Conservation (phyloP, 92 coral and sea anemone species). For the Chrysogorgia sp. region DNA sequence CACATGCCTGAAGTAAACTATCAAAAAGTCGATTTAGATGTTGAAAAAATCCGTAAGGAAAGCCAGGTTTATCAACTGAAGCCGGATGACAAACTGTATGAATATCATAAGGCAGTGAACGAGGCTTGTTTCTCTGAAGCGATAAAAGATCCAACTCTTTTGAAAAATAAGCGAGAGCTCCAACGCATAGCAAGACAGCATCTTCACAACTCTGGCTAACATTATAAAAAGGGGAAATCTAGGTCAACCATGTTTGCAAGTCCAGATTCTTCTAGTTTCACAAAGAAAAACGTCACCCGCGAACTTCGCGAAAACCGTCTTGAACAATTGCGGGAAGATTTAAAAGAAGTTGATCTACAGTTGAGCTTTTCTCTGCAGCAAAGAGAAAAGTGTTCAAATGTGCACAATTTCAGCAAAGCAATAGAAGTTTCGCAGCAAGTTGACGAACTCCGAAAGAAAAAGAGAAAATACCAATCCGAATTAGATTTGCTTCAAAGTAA, state of each 20-base stretch:
- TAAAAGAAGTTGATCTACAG: constrained; percentile 55
- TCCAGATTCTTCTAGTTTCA: too few relatives aligned
- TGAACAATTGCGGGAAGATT: constrained; percentile 57
- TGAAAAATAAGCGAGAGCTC: constrained; percentile 44
- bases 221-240: too few relatives aligned
- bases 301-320: constrained; percentile 47
- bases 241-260: too few relatives aligned
- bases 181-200: constrained; percentile 49
- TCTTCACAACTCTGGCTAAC: constrained; percentile 48
- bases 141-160: constrained; percentile 56
- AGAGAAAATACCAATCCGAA: constrained; percentile 49
- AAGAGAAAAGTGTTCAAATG: constrained; percentile 52
- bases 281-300: too few relatives aligned
- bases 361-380: constrained; percentile 37
- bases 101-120: constrained; percentile 47
- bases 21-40: neutral
- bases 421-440: constrained; percentile 57
- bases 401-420: constrained; percentile 53
- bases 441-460: constrained; percentile 55
- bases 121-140: constrained; percentile 48
- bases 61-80: constrained; percentile 37
- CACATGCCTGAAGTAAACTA: neutral
- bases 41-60: too few relatives aligned
- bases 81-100: constrained; percentile 37
- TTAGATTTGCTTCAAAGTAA: too few relatives aligned